Evolutionary conservation across 2,888 invertebrate species (phyloP), one percentile per base, ranked within the genome.

Genomic region (Andrena praecox): DNA sequence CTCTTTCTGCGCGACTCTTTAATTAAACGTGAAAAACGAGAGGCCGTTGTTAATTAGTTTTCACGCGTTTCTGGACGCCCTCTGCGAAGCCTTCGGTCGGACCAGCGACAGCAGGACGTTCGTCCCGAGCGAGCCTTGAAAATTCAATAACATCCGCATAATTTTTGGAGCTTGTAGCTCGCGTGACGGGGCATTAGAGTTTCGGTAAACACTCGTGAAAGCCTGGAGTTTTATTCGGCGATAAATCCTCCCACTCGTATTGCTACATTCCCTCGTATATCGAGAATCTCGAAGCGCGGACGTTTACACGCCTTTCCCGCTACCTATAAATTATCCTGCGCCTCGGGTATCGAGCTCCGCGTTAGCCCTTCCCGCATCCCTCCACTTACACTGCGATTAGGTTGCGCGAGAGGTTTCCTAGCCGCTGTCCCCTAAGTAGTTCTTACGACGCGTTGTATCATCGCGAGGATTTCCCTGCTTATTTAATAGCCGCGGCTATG

Each of bases 211-310:
- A 56, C 35, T 35, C 27, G 16, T 0, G 48, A 64, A 60, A 59
- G 52, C 3, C 31, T 3, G 50, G 50, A 52, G 75, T 59, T 72
- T 56, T 50, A 7, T 48, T 0, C 31, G 7, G 10, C n/a, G 1
- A 52, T 80, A 80, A 77, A 72, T 80, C 50, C 50, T 59, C 10
- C 6, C 16, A 16, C 7, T 29, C 56, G 59, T 52, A n/a, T 70
- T 50, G 16, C 29, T 12, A 20, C n/a, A 24, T 31, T 50, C 56
- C 27, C 10, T 7, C 42, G 62, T 52, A n/a, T 56, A 48, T 48
- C 63, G 52, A 6, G 33, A 59, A 16, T 29, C 63, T n/a, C 24
- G 29, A 48, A 33, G 33, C 31, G 12, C 20, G 48, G 12, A 66
- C 42, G 56, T 33, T 56, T 42, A 35, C 35, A 3, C 60, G 64